phyloP scores from a whole-genome alignment of 2,888 invertebrate species.

The Orthosia gothica region DNA sequence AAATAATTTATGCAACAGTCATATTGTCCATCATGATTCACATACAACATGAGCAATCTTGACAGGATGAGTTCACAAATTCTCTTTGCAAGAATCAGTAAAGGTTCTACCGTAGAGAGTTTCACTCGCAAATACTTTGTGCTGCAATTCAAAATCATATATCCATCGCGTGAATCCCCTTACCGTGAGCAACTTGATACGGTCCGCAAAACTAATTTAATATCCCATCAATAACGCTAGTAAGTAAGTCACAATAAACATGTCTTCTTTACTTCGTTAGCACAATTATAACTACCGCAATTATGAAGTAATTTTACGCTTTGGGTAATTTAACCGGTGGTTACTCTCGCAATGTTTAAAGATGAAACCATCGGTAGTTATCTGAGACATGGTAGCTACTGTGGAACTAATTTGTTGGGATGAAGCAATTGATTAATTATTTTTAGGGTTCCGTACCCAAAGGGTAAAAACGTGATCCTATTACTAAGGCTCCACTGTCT shows the following conservation, averaged over 20 bases:
- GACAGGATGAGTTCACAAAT: conserved; percentile 36
- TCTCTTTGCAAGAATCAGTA: not conserved
- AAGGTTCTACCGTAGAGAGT: not conserved
- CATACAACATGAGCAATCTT: conserved; percentile 11
- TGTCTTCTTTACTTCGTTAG: conserved; percentile 55
- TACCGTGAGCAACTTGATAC: conserved; percentile 53
- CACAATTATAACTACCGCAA: conserved; percentile 50
- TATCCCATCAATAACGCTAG: conserved; percentile 55
- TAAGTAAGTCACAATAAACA: conserved; percentile 58
- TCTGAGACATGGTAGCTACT: conserved; percentile 14
- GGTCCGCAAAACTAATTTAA: conserved; percentile 52
- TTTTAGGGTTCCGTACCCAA: too few relatives aligned
- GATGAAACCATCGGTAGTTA: conserved; percentile 14
- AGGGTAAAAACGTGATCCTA: too few relatives aligned
- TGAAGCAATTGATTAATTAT: conserved; percentile 13
- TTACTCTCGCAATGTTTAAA: conserved; percentile 36
- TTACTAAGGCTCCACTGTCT: too few relatives aligned
- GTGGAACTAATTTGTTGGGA: conserved; percentile 35
- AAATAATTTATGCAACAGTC: conserved; percentile 14
- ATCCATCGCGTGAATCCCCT: conserved; percentile 41
- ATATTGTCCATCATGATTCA: conserved; percentile 39
- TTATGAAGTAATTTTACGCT: conserved; percentile 60
- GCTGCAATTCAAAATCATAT: conserved; percentile 18
- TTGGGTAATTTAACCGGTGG: conserved; percentile 22
- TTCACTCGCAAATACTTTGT: not conserved